Percentiles rank a stretch among this genome's conserved stretches.
phyloP scores from a whole-genome alignment of 2,888 invertebrate genomes.

The Apomyelois bistriatella region DNA sequence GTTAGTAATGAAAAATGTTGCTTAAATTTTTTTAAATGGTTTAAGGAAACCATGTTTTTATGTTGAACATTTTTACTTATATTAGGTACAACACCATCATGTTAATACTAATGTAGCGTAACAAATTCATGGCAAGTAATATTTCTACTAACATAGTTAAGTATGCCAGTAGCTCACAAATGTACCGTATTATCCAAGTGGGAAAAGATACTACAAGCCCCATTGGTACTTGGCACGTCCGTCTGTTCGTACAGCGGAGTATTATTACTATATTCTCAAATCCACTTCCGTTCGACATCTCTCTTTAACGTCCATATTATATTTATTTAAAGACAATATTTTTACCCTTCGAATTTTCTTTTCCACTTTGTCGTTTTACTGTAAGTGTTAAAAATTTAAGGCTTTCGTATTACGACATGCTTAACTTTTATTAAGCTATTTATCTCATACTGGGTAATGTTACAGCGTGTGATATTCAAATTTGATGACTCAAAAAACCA shows the following conservation, averaged over 20 bases:
- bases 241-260: background rate
- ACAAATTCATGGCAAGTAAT: background rate
- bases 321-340: background rate
- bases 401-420: background rate
- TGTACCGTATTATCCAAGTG: background rate
- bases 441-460: background rate
- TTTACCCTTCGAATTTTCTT: background rate
- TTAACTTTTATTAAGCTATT: background rate
- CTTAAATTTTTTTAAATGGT: no score
- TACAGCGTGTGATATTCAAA: background rate
- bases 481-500: background rate
- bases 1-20: no score
- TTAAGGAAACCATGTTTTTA: no score
- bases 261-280: slow-evolving; percentile 1
- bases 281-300: slow-evolving; percentile 1
- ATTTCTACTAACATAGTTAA: background rate
- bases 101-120: background rate
- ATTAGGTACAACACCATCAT: background rate
- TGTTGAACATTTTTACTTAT: no score
- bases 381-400: background rate
- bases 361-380: background rate
- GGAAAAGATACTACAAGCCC: background rate
- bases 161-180: background rate
- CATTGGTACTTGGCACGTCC: slow-evolving; percentile 7
- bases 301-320: background rate